A percentile compares a stretch with the other conserved stretches of the same genome.
These are phyloP conservation scores for Catharus fuscescens DNA, from an alignment of 2,113 vertebrate genomes.

Conservation along the genomic window DNA sequence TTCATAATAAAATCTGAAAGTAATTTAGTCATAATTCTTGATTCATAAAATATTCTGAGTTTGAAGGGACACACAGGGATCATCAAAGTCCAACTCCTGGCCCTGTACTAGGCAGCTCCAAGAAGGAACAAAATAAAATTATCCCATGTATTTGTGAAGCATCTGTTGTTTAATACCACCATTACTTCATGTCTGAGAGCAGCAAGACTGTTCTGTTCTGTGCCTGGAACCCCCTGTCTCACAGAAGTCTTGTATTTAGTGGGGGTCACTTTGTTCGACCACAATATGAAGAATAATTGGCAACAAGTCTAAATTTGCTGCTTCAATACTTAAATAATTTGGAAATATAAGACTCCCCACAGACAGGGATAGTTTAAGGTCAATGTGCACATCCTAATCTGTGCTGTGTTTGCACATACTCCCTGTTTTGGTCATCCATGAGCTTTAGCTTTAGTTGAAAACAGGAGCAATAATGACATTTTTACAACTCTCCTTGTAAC, in stretches of 20 bases:
- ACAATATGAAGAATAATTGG: neutral
- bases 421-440: neutral
- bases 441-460: neutral
- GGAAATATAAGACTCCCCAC: neutral
- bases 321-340: neutral
- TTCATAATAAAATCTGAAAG: neutral
- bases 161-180: neutral
- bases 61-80: neutral
- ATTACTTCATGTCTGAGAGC: neutral
- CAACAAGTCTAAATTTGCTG: neutral
- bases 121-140: neutral
- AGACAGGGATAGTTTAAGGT: neutral
- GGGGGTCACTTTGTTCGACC: neutral
- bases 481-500: neutral
- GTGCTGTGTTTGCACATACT: neutral
- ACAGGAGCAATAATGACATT: neutral
- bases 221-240: neutral
- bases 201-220: neutral
- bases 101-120: neutral
- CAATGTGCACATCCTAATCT: neutral
- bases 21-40: neutral
- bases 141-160: neutral
- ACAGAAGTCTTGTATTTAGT: neutral
- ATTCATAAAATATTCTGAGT: neutral
- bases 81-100: neutral